Conservation (phyloP, 2,113 vertebrate species). For the Clarias magur region DNA sequence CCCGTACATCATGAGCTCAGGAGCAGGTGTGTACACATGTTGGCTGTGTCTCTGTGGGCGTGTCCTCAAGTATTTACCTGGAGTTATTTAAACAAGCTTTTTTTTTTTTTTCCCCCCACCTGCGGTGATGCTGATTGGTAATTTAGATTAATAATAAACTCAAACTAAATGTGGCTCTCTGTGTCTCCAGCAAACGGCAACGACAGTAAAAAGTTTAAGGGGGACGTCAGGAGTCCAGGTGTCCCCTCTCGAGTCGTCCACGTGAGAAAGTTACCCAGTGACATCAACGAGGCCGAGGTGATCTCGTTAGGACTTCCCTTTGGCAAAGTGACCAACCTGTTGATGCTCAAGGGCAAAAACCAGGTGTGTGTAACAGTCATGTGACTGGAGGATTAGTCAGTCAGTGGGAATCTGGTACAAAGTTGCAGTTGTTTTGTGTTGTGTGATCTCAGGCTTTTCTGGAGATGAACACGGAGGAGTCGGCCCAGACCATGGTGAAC, state of each 20-base stretch:
- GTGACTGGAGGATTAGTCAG: not conserved
- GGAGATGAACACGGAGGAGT: slow-evolving; percentile 93
- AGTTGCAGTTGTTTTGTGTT: not conserved
- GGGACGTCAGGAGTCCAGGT: slow-evolving; percentile 84
- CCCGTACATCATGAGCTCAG: slow-evolving; percentile 96
- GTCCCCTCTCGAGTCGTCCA: slow-evolving; percentile 93
- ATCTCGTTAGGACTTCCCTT: slow-evolving; percentile 95
- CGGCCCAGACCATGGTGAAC: slow-evolving; percentile 95
- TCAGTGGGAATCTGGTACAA: not conserved
- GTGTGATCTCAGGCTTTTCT: slow-evolving; percentile 82
- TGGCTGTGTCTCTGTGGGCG: not conserved
- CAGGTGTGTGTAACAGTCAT: slow-evolving; percentile 73
- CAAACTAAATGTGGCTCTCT: slow-evolving; percentile 32
- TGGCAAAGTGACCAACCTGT: slow-evolving; percentile 94
- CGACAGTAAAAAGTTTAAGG: slow-evolving; percentile 99
- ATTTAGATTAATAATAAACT: not conserved
- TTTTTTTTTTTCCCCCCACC: too few relatives aligned
- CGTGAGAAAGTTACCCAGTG: slow-evolving; percentile 88
- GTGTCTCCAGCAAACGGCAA: slow-evolving; percentile 88
- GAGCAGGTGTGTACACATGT: slow-evolving; percentile 69
- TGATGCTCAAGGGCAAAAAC: slow-evolving; percentile 98
- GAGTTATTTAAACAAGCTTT: not conserved
- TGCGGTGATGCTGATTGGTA: not conserved
- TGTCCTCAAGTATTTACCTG: not conserved
- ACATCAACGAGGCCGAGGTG: slow-evolving; percentile 94